Evolutionary conservation across 2,888 invertebrate species (phyloP).

Genomic region (Aethes cnicana): DNA sequence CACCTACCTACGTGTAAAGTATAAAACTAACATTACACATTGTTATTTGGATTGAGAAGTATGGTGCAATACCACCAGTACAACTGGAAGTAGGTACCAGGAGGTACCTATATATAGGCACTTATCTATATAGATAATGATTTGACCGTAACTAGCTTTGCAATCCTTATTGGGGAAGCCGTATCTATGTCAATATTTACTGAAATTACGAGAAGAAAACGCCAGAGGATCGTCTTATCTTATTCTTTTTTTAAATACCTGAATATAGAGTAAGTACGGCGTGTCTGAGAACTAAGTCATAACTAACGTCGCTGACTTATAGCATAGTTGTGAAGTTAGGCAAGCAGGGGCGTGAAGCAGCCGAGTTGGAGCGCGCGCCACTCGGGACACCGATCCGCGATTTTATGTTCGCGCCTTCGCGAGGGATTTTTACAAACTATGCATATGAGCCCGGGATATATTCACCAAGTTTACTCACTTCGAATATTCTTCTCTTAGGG

Average conservation of each 20-base stretch:
- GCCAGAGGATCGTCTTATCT: too few species aligned
- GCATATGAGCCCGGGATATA: conserved; percentile 51
- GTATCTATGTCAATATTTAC: too few species aligned
- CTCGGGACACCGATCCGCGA: conserved; percentile 55
- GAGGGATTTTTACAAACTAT: conserved; percentile 63
- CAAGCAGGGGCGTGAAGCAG: conserved; percentile 28
- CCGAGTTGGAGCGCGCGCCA: conserved; percentile 38
- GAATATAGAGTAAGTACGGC: too few species aligned
- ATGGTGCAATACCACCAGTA: not conserved
- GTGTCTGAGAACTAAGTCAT: not conserved
- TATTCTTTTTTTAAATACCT: too few species aligned
- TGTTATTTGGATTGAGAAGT: conserved; percentile 1
- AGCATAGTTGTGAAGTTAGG: conserved; percentile 33
- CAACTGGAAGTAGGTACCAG: not conserved
- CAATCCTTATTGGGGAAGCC: too few species aligned
- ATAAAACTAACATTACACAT: conserved; percentile 13
- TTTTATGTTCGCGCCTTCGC: conserved; percentile 56
- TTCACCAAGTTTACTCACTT: conserved; percentile 42
- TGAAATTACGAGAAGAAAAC: too few species aligned
- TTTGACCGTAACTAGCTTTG: too few species aligned
- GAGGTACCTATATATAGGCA: not conserved
- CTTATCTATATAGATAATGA: too few species aligned
- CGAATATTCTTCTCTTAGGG: conserved; percentile 40
- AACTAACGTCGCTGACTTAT: conserved; percentile 36
- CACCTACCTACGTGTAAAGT: not conserved